phyloP scores from a whole-genome alignment of 2,888 invertebrate genomes.

The Ennomos fuscantarius region DNA sequence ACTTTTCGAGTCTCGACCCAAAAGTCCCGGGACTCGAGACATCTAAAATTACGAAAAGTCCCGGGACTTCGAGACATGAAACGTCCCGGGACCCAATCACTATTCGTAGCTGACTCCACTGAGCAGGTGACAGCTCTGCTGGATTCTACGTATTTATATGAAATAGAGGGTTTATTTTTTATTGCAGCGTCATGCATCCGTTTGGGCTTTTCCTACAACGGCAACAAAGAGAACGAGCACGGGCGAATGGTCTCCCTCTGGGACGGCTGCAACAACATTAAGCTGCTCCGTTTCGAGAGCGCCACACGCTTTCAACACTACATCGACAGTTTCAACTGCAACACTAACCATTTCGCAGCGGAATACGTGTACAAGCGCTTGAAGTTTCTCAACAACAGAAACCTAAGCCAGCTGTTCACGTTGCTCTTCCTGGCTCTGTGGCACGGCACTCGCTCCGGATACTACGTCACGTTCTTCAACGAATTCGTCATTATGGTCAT shows the following conservation, averaged over 20 bases:
- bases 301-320: constrained; percentile 94
- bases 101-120: no score
- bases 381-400: constrained; percentile 94
- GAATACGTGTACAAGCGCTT: constrained; percentile 97
- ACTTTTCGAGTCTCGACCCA: no score
- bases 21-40: no score
- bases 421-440: constrained; percentile 96
- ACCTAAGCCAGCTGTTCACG: constrained; percentile 92
- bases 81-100: no score
- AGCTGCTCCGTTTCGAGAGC: constrained; percentile 92
- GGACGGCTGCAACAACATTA: constrained; percentile 96
- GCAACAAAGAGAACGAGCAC: constrained; percentile 79
- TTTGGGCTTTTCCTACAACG: constrained; percentile 94
- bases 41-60: no score
- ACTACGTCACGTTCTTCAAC: constrained; percentile 96
- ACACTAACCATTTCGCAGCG: constrained; percentile 97
- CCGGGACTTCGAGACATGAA: no score
- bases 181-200: constrained; percentile 77
- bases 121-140: no score
- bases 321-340: constrained; percentile 96
- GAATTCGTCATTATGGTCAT: constrained; percentile 95
- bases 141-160: no score
- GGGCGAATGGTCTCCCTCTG: constrained; percentile 79
- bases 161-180: not conserved
- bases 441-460: constrained; percentile 98